Conservation (phyloP, 2,113 vertebrate species). For the Marmota monax region DNA sequence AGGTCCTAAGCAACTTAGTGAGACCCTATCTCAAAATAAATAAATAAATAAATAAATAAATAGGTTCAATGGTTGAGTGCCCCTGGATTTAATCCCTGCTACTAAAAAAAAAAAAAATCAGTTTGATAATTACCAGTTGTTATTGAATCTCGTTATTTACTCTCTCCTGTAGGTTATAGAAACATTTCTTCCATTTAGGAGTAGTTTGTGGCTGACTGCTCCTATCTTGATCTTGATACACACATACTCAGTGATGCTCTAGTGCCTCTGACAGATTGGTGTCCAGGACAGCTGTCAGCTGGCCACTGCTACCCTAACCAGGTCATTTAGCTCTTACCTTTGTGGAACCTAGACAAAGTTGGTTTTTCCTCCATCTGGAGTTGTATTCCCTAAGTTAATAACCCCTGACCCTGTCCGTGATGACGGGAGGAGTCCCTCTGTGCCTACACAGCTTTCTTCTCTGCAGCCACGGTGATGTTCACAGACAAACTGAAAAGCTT, state of each 20-base stretch:
- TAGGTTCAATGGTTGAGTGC: too few relatives aligned
- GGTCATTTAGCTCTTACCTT: neutral
- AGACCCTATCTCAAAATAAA: too few relatives aligned
- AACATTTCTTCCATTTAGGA: neutral
- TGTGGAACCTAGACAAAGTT: neutral
- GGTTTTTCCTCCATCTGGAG: neutral
- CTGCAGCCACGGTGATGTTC: neutral
- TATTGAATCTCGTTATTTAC: neutral
- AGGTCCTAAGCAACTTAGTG: too few relatives aligned
- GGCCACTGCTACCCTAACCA: neutral
- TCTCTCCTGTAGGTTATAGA: neutral
- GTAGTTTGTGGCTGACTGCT: neutral
- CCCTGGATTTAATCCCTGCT: too few relatives aligned
- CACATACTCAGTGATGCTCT: fast-evolving
- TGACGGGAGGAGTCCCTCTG: neutral
- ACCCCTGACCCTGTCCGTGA: neutral
- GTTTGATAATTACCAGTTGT: neutral
- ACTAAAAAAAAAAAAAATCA: neutral
- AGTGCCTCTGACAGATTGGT: neutral
- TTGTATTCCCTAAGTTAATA: neutral
- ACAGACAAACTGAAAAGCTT: neutral
- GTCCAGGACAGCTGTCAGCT: neutral
- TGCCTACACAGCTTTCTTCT: neutral
- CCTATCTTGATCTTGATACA: neutral
- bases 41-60: too few relatives aligned